Percentiles rank a stretch among this genome's conserved stretches.
Evolutionary conservation across 2,888 invertebrate genomes (phyloP).

Genomic region (Leptinotarsa tumamoca): DNA sequence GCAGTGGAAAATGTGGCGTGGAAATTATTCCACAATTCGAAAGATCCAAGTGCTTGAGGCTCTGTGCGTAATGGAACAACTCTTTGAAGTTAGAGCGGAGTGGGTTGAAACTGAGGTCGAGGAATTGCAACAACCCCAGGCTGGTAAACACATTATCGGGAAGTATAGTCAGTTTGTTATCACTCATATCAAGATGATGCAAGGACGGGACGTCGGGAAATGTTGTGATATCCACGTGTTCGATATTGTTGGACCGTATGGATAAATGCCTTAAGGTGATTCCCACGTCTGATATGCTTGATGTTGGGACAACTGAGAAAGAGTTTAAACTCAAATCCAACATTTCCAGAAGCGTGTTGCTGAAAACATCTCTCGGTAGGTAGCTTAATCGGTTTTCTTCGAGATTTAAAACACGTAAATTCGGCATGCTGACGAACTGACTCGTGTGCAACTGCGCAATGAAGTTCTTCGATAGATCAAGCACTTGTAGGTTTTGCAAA

Average conservation of each 20-base stretch:
- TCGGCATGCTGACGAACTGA: slow-evolving; percentile 83
- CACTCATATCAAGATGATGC: slow-evolving; percentile 80
- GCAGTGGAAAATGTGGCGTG: slow-evolving; percentile 82
- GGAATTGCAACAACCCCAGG: slow-evolving; percentile 79
- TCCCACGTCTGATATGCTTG: slow-evolving; percentile 82
- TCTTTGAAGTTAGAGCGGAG: slow-evolving; percentile 89
- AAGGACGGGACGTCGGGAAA: slow-evolving; percentile 86
- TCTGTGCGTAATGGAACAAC: slow-evolving; percentile 87
- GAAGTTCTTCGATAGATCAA: slow-evolving; percentile 83
- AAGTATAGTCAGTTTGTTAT: slow-evolving; percentile 84
- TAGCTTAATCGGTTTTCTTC: slow-evolving; percentile 80
- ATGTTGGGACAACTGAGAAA: slow-evolving; percentile 83
- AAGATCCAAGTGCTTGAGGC: slow-evolving; percentile 81
- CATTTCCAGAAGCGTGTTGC: slow-evolving; percentile 83
- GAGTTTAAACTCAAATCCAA: slow-evolving; percentile 84
- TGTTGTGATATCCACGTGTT: slow-evolving; percentile 89
- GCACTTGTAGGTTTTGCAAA: slow-evolving; percentile 78
- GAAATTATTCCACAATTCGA: slow-evolving; percentile 82
- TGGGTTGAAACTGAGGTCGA: slow-evolving; percentile 85
- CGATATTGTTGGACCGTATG: slow-evolving; percentile 82
- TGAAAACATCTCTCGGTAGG: slow-evolving; percentile 82
- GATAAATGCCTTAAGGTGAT: slow-evolving; percentile 83
- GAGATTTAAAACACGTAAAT: slow-evolving; percentile 79
- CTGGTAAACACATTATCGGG: slow-evolving; percentile 91
- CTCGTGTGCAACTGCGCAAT: slow-evolving; percentile 82